Evolutionary conservation across 37 sponge, comb jelly and placozoan species (phyloP), one percentile per base, ranked within the genome.

Genomic region (Petrosia ficiformis): DNA sequence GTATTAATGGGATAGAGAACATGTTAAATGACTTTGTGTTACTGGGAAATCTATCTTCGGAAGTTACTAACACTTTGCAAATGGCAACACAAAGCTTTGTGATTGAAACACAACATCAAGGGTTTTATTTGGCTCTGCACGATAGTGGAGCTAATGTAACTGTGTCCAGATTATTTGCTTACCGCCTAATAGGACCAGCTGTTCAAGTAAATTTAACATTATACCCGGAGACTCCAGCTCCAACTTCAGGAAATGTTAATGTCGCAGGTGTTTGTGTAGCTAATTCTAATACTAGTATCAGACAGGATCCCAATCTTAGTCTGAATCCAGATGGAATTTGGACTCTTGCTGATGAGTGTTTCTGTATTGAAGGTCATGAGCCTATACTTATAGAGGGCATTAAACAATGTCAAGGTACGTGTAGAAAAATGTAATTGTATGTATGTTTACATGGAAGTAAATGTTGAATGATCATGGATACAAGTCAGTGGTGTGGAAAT

Each of bases 381-480:
- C 28, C 26, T 8, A n/a, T 61, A 5, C 28, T n/a, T 5, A 61
- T 61, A n/a, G 63, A n/a, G 6, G 63, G 63, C 6, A n/a, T 29
- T 26, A n/a, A 11, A n/a, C 63, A 61, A n/a, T 61, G 63, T 61
- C 63, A 61, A 61, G 63, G 63, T 61, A 61, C 10, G 16, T 48
- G 14, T 16, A 19, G 14, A 10, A 48, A 19, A 10, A 48, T 48
- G 14, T 10, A 48, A 16, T 48, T 16, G 16, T 48, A 19, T 10
- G 10, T 48, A 16, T 48, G 54, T 48, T 19, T 48, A 19, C 10
- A 10, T 16, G 16, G n/a, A n/a, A n/a, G n/a, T n/a, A n/a, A n/a
- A n/a, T n/a, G n/a, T n/a, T n/a, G n/a, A n/a, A n/a, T n/a, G n/a
- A n/a, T n/a, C n/a, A n/a, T n/a, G n/a, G n/a, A n/a, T n/a, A n/a